Percentiles rank a stretch among this genome's conserved stretches.
Evolutionary conservation across 1,140 invertebrate genomes (phyloP).

Genomic region (Calephelis nemesis): DNA sequence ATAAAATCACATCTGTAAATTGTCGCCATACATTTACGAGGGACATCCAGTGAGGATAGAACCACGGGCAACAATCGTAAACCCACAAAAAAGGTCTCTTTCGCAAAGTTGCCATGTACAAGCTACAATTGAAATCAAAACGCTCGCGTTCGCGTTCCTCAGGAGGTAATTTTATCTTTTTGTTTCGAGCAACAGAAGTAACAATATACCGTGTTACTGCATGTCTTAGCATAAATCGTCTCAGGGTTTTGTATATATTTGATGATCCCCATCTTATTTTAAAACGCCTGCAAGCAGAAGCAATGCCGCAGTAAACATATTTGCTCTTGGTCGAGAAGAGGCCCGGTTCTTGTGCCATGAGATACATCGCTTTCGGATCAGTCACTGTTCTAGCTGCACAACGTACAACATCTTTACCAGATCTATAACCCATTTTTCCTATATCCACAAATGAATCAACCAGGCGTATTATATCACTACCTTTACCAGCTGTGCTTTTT

Average conservation of each 20-base stretch:
- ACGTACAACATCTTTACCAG: conserved; percentile 25
- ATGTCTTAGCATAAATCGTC: neutral
- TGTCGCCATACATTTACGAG: conserved; percentile 42
- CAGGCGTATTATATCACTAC: conserved; percentile 30
- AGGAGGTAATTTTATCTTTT: neutral
- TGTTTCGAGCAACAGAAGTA: neutral
- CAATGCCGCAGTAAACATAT: neutral
- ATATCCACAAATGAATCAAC: conserved; percentile 42
- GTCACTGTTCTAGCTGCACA: conserved; percentile 26
- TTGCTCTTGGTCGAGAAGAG: conserved; percentile 4
- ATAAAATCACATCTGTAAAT: conserved; percentile 44
- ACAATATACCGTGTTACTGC: conserved; percentile 1
- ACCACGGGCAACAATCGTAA: conserved; percentile 44
- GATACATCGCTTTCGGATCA: conserved; percentile 33
- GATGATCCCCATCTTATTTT: neutral
- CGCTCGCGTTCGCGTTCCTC: conserved; percentile 27
- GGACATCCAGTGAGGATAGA: conserved; percentile 44
- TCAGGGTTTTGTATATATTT: neutral
- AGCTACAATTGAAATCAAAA: conserved; percentile 43
- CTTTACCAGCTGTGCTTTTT: conserved; percentile 23
- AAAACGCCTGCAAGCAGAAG: conserved; percentile 1
- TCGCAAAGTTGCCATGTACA: conserved; percentile 45
- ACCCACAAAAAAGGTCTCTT: conserved; percentile 41
- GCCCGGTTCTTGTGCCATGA: neutral
- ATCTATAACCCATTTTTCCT: conserved; percentile 34